A percentile compares a stretch with the other conserved stretches of the same genome.
phyloP scores from a whole-genome alignment of 1,140 invertebrate genomes.

The Drosophila aff. region DNA sequence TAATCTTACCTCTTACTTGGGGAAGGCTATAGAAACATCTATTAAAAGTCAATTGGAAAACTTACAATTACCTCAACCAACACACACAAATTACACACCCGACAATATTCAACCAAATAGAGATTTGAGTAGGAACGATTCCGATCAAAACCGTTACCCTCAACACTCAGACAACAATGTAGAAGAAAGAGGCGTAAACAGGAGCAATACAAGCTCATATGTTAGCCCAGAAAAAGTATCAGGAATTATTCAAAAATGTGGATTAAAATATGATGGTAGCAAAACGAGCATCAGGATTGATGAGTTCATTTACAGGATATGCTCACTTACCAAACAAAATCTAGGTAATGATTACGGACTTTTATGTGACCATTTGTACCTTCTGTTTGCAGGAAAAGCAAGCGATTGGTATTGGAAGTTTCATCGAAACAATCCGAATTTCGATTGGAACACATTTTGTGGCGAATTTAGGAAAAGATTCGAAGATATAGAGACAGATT shows the following conservation, averaged over 20 bases:
- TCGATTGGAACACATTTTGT: not conserved
- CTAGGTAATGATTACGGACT: not conserved
- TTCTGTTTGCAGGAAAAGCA: not conserved
- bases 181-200: not conserved
- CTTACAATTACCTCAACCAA: not conserved
- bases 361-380: constrained; percentile 4
- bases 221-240: not conserved
- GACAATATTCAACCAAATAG: not conserved
- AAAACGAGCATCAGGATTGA: constrained; percentile 1
- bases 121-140: not conserved
- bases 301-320: constrained; percentile 1
- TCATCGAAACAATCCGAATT: not conserved
- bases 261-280: not conserved
- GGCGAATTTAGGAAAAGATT: not conserved
- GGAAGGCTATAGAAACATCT: not conserved
- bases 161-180: not conserved
- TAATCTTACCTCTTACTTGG: not conserved
- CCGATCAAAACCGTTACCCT: not conserved
- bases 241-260: constrained; percentile 1
- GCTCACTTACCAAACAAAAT: constrained; percentile 3
- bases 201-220: constrained; percentile 1
- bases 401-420: not conserved
- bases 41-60: not conserved
- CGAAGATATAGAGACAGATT: not conserved
- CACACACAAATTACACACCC: not conserved